Evolutionary conservation across 2,888 invertebrate species (phyloP), one percentile per base, ranked within the genome.

Genomic region (Prenolepis imparis): DNA sequence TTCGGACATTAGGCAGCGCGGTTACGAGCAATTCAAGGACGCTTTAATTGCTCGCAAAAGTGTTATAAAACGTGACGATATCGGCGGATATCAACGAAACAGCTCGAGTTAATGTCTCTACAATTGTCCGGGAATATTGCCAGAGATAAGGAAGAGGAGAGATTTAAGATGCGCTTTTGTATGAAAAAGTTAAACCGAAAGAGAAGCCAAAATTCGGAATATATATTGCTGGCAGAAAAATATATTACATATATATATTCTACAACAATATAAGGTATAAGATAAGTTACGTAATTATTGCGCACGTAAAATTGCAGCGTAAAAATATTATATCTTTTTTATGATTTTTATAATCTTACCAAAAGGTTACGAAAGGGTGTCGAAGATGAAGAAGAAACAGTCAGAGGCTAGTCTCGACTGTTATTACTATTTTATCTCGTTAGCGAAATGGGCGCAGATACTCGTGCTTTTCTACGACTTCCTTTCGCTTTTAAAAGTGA

Each of bases 401-500:
- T n/a, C 44, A 55, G 81, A 63, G 44, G 70, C 83, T 55, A 61
- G 55, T 72, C 39, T 61, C 82, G 55, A 59, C 59, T 9, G 61
- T 70, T 75, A 75, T 89, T 88, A 89, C 87, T 88, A 86, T 88
- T 88, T 85, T 84, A 90, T 86, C 84, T 85, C 82, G 78, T 89
- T 86, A 87, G 87, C 59, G 82, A 87, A 89, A 90, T 82, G 87
- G 61, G 83, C 68, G 80, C 84, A 82, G 41, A 55, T 77, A 70
- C 75, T 83, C 82, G 80, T 81, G 82, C 75, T 81, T 83, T 85
- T 63, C 77, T 84, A 84, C n/a, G 90, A 84, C 77, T 89, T 90
- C 88, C 77, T 87, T 87, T 87, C 84, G 83, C 85, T 89, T 89
- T 89, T 55, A 82, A 87, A 86, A 55, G 84, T 64, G 84, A 89